Evolutionary conservation across 2,888 invertebrate species (phyloP).

Genomic region (Agrotis clavis): DNA sequence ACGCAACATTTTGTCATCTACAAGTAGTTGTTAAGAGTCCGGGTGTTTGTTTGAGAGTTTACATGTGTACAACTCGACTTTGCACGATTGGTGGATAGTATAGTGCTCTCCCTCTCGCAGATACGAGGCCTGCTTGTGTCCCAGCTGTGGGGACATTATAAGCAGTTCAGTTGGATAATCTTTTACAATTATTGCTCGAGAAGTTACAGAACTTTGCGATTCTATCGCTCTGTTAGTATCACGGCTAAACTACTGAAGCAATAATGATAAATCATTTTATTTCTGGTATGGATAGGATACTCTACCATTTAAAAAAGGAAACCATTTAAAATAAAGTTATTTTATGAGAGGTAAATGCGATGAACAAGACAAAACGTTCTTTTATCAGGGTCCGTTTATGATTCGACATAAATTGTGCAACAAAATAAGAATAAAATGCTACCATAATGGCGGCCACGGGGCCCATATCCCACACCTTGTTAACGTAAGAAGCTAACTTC

Average conservation of each 20-base stretch:
- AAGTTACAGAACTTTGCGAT: too few species aligned
- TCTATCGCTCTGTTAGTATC: background rate
- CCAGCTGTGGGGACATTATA: too few species aligned
- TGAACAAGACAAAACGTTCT: constrained; percentile 54
- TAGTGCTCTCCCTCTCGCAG: too few species aligned
- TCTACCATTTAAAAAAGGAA: background rate
- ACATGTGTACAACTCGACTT: too few species aligned
- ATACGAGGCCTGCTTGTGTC: too few species aligned
- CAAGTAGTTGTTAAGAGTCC: too few species aligned
- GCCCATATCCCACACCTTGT: constrained; percentile 80
- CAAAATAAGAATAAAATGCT: constrained; percentile 67
- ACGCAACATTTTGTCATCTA: too few species aligned
- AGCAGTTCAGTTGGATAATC: too few species aligned
- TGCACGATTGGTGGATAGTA: too few species aligned
- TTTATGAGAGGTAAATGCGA: constrained; percentile 21
- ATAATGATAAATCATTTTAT: background rate
- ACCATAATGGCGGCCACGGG: constrained; percentile 70
- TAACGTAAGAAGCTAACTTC: constrained; percentile 89
- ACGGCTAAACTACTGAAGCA: background rate
- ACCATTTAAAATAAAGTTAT: constrained; percentile 7
- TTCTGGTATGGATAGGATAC: background rate
- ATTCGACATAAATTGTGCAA: constrained; percentile 54
- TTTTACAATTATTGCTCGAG: too few species aligned
- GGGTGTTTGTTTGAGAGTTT: too few species aligned
- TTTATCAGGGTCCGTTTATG: constrained; percentile 65